Conservation (phyloP, 2,888 invertebrate genomes). For the Rugalucina vietnamica region DNA sequence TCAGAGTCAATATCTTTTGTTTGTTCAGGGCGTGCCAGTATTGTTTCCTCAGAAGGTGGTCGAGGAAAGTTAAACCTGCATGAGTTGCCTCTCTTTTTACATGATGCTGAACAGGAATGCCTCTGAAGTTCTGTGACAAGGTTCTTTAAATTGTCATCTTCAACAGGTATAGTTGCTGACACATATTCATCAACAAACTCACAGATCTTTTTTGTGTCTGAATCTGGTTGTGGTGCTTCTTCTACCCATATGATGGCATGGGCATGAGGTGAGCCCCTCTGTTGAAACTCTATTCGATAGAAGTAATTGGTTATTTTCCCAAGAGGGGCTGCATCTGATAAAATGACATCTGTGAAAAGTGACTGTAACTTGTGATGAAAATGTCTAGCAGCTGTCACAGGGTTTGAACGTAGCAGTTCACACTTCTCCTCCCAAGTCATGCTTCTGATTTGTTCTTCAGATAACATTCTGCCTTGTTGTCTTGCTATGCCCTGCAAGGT, state of each 20-base stretch:
- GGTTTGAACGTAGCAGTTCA: slow-evolving; percentile 58
- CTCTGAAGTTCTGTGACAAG: slow-evolving; percentile 18
- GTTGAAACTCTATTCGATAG: slow-evolving; percentile 18
- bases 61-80: slow-evolving; percentile 17
- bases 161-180: neutral
- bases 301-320: slow-evolving; percentile 17
- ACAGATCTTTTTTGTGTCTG: slow-evolving; percentile 1
- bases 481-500: slow-evolving; percentile 56
- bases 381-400: slow-evolving; percentile 46
- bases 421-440: slow-evolving; percentile 62
- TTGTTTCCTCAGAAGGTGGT: slow-evolving; percentile 1
- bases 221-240: slow-evolving; percentile 25
- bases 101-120: slow-evolving; percentile 9
- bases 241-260: slow-evolving; percentile 23
- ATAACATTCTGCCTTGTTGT: slow-evolving; percentile 39
- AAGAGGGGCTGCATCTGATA: slow-evolving; percentile 37
- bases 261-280: slow-evolving; percentile 12
- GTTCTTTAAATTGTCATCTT: slow-evolving; percentile 4
- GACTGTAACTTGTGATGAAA: slow-evolving; percentile 30
- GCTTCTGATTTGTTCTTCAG: slow-evolving; percentile 28
- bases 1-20: neutral
- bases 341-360: slow-evolving; percentile 57
- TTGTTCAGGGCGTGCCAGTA: neutral
- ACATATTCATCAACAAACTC: slow-evolving; percentile 40
- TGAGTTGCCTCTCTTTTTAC: slow-evolving; percentile 7